These are phyloP conservation scores for Crotalus helleri DNA, from an alignment of 2,113 vertebrate genomes.

Conservation along the genomic window DNA sequence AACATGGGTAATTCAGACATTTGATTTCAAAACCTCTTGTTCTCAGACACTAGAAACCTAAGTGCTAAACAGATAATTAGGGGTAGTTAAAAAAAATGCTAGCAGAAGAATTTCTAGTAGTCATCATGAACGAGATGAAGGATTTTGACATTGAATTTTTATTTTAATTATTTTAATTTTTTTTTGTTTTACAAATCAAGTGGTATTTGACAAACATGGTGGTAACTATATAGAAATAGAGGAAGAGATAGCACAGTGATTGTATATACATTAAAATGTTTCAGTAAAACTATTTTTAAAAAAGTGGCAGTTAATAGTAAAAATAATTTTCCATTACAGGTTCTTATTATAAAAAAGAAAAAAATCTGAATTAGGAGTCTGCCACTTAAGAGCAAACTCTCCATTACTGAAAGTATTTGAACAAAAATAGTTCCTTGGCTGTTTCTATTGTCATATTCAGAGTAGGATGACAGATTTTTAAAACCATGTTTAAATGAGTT, in stretches of 20 bases:
- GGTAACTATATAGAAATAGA: background rate
- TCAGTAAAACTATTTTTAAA: background rate
- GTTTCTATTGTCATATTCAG: conserved; percentile 26
- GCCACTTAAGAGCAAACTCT: conserved; percentile 48
- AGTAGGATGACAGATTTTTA: conserved; percentile 59
- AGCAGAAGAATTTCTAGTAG: background rate
- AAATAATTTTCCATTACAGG: background rate
- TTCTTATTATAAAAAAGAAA: conserved; percentile 44
- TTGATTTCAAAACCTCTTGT: background rate
- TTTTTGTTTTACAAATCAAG: background rate
- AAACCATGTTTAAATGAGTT: conserved; percentile 58
- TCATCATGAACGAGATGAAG: background rate
- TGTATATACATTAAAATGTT: background rate
- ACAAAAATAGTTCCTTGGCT: conserved; percentile 42
- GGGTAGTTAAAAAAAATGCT: background rate
- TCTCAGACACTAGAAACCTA: background rate
- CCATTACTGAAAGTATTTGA: conserved; percentile 40
- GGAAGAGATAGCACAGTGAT: background rate
- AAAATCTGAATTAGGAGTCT: conserved; percentile 44
- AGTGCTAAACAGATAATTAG: background rate
- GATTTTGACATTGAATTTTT: background rate
- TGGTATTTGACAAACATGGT: background rate
- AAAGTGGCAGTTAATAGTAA: conserved; percentile 4
- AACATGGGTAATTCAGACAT: background rate
- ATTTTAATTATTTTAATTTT: background rate